Conservation (phyloP, 2,888 invertebrate genomes). For the Lycophotia porphyrea region DNA sequence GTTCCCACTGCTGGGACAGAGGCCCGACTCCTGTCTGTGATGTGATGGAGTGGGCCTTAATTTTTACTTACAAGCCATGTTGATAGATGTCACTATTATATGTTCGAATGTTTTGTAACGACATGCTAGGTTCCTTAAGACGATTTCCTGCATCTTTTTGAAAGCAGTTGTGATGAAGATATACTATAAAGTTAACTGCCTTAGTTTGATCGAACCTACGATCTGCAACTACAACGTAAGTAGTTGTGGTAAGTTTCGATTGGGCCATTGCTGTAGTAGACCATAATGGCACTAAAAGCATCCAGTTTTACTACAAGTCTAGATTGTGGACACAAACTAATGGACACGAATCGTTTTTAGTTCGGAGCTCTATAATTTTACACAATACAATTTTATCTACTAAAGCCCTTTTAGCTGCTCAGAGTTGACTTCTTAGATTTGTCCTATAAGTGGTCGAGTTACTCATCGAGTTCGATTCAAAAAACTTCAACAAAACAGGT, state of each 20-base stretch:
- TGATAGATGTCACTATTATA: neutral
- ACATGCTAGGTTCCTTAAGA: neutral
- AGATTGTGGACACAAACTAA: slow-evolving; percentile 30
- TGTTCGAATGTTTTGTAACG: neutral
- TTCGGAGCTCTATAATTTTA: neutral
- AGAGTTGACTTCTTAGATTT: neutral
- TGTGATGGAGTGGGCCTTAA: neutral
- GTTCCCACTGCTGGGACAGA: too few species aligned
- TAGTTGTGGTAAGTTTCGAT: too few species aligned
- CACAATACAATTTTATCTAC: neutral
- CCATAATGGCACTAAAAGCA: slow-evolving; percentile 20
- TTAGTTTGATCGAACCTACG: neutral
- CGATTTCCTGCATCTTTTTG: neutral
- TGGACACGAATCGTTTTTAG: slow-evolving; percentile 1
- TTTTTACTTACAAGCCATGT: neutral
- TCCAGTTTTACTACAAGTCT: slow-evolving; percentile 7
- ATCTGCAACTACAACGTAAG: too few species aligned
- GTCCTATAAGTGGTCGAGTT: neutral
- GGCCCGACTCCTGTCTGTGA: neutral
- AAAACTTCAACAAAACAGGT: neutral
- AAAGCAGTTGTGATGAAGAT: neutral
- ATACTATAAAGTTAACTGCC: neutral
- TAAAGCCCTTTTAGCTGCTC: neutral
- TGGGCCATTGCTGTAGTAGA: neutral
- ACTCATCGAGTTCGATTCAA: neutral